phyloP scores from a whole-genome alignment of 2,888 invertebrate genomes.

The Leptogaster cylindrica region DNA sequence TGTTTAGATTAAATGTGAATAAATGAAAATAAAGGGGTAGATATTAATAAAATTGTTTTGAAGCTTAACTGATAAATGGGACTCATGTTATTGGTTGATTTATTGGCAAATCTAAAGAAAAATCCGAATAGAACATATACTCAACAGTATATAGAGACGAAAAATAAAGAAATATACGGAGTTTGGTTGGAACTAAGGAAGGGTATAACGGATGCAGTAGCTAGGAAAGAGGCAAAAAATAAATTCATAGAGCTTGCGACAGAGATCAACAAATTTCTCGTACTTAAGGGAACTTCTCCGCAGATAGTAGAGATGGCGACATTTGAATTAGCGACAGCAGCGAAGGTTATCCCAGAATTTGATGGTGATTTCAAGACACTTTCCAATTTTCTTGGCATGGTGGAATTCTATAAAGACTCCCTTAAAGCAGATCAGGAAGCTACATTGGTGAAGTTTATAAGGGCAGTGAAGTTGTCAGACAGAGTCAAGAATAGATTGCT shows the following conservation, averaged over 20 bases:
- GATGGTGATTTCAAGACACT: neutral
- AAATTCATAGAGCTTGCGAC: neutral
- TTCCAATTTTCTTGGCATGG: neutral
- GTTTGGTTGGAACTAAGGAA: neutral
- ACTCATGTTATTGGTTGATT: neutral
- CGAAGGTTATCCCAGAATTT: conserved; percentile 12
- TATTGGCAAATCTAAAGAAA: neutral
- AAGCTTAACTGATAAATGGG: too few species aligned
- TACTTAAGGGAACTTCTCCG: neutral
- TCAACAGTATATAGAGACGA: neutral
- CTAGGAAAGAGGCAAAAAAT: neutral
- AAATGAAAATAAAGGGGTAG: too few species aligned
- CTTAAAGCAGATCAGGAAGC: neutral
- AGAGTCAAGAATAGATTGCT: neutral
- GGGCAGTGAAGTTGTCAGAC: neutral
- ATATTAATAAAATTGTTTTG: too few species aligned
- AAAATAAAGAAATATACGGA: neutral
- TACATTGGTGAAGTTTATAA: neutral
- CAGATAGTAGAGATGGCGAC: neutral
- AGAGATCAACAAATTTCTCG: neutral
- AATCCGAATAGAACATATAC: neutral
- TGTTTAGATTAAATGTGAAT: too few species aligned
- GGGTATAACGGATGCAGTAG: neutral
- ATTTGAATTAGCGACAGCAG: conserved; percentile 10
- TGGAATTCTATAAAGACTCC: conserved; percentile 6